These are phyloP conservation scores for Rhineura floridana DNA, from an alignment of 2,113 vertebrate species.

Conservation along the genomic window DNA sequence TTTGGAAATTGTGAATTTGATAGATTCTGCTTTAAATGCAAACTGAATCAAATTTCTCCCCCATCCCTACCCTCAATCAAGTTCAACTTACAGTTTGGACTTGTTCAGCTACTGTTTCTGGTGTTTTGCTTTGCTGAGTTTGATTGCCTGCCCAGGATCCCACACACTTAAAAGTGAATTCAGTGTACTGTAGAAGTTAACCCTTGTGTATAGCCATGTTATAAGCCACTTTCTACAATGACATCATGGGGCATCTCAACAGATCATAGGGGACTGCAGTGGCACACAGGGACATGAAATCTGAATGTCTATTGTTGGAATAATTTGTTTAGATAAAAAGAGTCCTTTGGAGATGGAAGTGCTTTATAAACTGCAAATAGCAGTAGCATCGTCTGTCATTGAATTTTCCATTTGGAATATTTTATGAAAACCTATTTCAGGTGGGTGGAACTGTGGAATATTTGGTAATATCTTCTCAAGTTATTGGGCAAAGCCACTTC, in stretches of 20 bases:
- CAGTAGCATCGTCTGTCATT: not conserved
- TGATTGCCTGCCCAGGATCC: not conserved
- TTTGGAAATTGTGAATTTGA: too few species aligned
- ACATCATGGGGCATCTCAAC: not conserved
- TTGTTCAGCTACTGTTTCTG: too few species aligned
- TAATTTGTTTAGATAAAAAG: not conserved
- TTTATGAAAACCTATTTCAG: slow-evolving; percentile 26
- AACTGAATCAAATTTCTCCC: too few species aligned
- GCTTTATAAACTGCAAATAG: not conserved
- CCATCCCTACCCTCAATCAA: too few species aligned
- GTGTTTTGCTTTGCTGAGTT: not conserved
- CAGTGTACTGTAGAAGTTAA: not conserved
- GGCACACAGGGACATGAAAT: not conserved
- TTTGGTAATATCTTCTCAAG: slow-evolving; percentile 32
- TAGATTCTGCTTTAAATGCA: too few species aligned
- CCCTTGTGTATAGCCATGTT: not conserved
- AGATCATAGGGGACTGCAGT: not conserved
- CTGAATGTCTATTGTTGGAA: not conserved
- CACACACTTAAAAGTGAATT: not conserved
- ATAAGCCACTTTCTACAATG: too few species aligned
- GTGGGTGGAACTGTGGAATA: not conserved
- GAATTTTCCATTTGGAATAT: not conserved
- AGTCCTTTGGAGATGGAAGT: not conserved
- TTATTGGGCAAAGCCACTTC: slow-evolving; percentile 37
- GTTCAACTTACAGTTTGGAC: too few species aligned